Evolutionary conservation across 2,888 invertebrate genomes (phyloP), one percentile per base, ranked within the genome.

Genomic region (Acheta domesticus): DNA sequence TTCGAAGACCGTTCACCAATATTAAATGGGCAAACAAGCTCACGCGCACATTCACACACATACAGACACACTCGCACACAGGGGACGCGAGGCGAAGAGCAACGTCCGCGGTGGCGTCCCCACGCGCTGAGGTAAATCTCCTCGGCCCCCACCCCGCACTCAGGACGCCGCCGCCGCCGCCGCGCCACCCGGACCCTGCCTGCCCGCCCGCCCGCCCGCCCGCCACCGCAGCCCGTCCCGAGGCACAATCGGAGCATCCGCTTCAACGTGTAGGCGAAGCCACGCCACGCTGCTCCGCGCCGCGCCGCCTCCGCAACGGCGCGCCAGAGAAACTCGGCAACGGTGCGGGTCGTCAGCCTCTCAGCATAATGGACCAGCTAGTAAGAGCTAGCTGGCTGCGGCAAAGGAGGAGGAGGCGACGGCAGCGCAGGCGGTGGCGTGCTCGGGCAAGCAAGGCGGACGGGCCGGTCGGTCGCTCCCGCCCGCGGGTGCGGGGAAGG

Each of bases 161-260:
- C n/a, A n/a, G n/a, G n/a, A n/a, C n/a, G n/a, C n/a, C n/a, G n/a
- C n/a, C n/a, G n/a, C n/a, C n/a, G n/a, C n/a, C n/a, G n/a, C n/a
- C n/a, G 23, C 23, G 23, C 23, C 23, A 23, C 62, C 19, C 62
- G 12, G 62, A 62, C 62, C 62, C 62, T 19, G 12, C 62, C 19
- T 5, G 62, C 62, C 62, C 62, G 19, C 14, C 62, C n/a, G n/a
- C n/a, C n/a, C n/a, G n/a, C n/a, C 19, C 62, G 62, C 62, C 62
- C 62, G 19, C 14, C 62, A 8, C 62, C 14, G 62, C 62, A 11
- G 62, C 14, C 62, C 14, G 62, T 11, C 14, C 16, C 5, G 62
- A 62, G 36, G 62, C 62, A 62, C 62, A 62, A 62, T 62, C 62
- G 62, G 62, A 62, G 62, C 62, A 62, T 62, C 62, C 62, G 62